These are phyloP conservation scores for Leucophenga maculata DNA, from an alignment of 2,888 invertebrate species.

Conservation along the genomic window DNA sequence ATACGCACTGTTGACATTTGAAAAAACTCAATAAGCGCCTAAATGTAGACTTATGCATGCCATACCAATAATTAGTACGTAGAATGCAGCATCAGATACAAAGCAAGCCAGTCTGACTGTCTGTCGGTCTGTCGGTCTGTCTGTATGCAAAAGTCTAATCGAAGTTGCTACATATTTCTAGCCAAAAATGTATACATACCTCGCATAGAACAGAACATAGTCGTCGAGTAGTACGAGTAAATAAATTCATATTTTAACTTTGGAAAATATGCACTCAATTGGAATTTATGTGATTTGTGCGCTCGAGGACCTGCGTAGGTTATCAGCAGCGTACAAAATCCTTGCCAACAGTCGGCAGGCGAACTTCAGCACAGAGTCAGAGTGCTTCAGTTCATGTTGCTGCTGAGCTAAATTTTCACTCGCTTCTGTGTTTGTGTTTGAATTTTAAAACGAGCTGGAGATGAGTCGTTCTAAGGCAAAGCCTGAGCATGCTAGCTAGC, in stretches of 20 bases:
- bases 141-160: constrained; percentile 5
- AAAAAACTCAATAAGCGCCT: constrained; percentile 3
- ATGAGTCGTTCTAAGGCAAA: background rate
- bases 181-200: no score
- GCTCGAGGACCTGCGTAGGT: constrained; percentile 62
- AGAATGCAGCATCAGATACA: background rate
- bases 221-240: background rate
- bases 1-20: constrained; percentile 51
- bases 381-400: background rate
- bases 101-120: constrained; percentile 7
- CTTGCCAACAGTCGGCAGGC: background rate
- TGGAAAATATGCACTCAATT: constrained; percentile 61
- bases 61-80: no score
- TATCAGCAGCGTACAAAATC: constrained; percentile 50
- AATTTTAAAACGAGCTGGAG: background rate
- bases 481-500: no score
- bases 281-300: constrained; percentile 66
- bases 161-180: background rate
- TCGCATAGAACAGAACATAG: no score
- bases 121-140: no score
- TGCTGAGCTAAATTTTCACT: background rate
- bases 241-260: constrained; percentile 55
- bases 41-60: background rate
- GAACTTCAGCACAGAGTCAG: background rate
- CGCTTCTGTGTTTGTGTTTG: no score